phyloP scores from a whole-genome alignment of 2,113 vertebrate genomes.

The Brachyhypopomus occidentalis region DNA sequence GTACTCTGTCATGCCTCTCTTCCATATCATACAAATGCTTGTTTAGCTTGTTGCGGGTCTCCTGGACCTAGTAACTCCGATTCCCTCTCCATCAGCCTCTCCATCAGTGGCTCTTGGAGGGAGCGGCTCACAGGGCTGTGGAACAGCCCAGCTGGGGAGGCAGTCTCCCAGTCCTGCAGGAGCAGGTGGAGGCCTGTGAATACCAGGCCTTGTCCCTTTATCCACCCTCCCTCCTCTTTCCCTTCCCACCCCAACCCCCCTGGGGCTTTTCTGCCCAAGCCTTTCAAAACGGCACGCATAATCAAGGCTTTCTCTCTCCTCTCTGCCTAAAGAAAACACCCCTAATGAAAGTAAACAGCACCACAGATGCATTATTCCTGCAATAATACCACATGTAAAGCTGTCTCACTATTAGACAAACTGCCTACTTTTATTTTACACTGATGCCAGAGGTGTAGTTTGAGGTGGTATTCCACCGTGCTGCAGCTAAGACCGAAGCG shows the following conservation, averaged over 20 bases:
- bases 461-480: constrained; percentile 67
- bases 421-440: constrained; percentile 32
- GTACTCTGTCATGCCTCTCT: constrained; percentile 13
- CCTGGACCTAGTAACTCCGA: neutral
- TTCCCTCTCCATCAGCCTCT: neutral
- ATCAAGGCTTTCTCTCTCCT: constrained; percentile 66
- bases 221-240: constrained; percentile 46
- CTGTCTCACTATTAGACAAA: constrained; percentile 52
- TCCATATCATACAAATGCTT: neutral
- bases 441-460: constrained; percentile 61
- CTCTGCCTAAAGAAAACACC: constrained; percentile 65
- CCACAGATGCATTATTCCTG: constrained; percentile 57
- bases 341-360: constrained; percentile 67
- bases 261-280: constrained; percentile 59
- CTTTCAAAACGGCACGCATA: constrained; percentile 57
- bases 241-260: constrained; percentile 19
- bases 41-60: neutral
- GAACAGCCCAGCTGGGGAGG: constrained; percentile 58
- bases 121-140: constrained; percentile 22
- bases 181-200: constrained; percentile 77
- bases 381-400: constrained; percentile 53
- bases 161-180: constrained; percentile 51
- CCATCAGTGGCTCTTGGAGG: neutral
- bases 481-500: constrained; percentile 54
- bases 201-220: constrained; percentile 71